phyloP scores from a whole-genome alignment of 2,888 invertebrate species.

The Pachliopta kotzebuea region DNA sequence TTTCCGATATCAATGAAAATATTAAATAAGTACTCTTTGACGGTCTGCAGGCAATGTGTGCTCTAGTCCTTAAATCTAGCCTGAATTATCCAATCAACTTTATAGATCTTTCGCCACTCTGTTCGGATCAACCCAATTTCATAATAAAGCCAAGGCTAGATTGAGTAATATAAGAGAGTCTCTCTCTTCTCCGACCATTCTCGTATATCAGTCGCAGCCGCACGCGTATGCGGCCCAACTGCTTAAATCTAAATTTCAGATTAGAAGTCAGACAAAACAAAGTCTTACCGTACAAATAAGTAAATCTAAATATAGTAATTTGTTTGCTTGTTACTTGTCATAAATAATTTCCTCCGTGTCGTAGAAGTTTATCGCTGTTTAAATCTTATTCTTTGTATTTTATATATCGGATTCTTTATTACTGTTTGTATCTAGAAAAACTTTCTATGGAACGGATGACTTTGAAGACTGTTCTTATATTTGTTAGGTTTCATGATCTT shows the following conservation, averaged over 20 bases:
- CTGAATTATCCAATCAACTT: background rate
- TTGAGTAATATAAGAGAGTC: background rate
- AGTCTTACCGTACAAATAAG: background rate
- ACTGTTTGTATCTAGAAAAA: background rate
- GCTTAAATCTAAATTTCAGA: background rate
- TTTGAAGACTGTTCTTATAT: background rate
- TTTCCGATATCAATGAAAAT: background rate
- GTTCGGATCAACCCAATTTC: background rate
- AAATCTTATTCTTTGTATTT: background rate
- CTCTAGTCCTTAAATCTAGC: background rate
- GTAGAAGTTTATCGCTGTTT: background rate
- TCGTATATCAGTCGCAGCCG: conserved; percentile 1
- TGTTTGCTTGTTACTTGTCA: background rate
- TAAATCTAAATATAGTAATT: background rate
- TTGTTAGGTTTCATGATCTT: background rate
- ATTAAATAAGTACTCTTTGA: background rate
- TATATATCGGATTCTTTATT: background rate
- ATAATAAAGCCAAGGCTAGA: background rate
- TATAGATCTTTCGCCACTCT: background rate
- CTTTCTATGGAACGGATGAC: background rate
- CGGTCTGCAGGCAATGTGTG: background rate
- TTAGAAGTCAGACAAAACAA: background rate
- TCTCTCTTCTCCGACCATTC: conserved; percentile 12
- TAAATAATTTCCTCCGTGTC: background rate
- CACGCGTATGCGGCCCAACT: conserved; percentile 1